phyloP scores from a whole-genome alignment of 1,140 invertebrate species.

The Maconellicoccus hirsutus region DNA sequence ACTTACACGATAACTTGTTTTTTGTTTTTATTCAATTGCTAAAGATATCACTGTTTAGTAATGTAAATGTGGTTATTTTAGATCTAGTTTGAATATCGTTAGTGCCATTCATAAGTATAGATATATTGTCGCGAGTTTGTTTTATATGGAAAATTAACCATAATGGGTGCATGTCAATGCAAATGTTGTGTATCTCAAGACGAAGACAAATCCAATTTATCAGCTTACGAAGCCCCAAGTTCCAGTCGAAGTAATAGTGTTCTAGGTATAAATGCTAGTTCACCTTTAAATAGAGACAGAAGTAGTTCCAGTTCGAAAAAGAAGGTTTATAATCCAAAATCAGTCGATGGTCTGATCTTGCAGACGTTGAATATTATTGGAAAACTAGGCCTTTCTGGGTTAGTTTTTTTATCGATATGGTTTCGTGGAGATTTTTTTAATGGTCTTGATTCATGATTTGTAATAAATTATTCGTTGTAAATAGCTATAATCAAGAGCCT shows the following conservation, averaged over 20 bases:
- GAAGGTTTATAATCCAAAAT: background rate
- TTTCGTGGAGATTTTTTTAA: background rate
- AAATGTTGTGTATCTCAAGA: conserved; percentile 4
- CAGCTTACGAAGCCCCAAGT: conserved; percentile 1
- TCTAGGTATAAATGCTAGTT: background rate
- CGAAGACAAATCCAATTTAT: conserved; percentile 12
- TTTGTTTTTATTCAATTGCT: background rate
- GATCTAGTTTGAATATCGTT: background rate
- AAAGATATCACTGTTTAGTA: background rate
- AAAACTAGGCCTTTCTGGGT: conserved; percentile 17
- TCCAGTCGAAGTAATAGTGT: conserved; percentile 17
- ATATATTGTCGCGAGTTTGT: background rate
- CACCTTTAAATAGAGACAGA: background rate
- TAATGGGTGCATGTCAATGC: conserved; percentile 16
- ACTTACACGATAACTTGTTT: conserved; percentile 7
- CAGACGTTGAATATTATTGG: conserved; percentile 11
- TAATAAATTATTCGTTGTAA: no score
- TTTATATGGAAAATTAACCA: background rate
- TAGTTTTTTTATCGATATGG: background rate
- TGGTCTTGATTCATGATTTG: no score
- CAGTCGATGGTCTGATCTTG: background rate
- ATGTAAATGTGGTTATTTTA: background rate
- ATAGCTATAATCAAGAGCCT: conserved; percentile 23
- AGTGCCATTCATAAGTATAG: background rate
- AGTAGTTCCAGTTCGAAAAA: background rate